Evolutionary conservation across 2,888 invertebrate species (phyloP).

Genomic region (Acronicta alni): DNA sequence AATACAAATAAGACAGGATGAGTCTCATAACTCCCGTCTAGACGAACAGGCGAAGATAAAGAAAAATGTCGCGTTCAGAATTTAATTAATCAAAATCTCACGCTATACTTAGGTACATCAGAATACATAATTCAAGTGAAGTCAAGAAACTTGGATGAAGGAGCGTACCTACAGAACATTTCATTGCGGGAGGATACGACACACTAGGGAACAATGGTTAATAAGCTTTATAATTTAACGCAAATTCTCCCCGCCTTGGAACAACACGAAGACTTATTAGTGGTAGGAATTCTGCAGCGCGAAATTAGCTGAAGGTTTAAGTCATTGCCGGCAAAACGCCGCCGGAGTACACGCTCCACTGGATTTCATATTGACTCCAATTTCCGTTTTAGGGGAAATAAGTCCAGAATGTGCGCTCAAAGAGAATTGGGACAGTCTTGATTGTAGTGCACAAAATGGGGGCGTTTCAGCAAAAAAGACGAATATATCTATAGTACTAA

Average conservation of each 20-base stretch:
- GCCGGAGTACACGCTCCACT: slow-evolving; percentile 33
- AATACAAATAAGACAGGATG: slow-evolving; percentile 42
- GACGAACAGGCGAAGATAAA: slow-evolving; percentile 49
- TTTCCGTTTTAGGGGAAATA: slow-evolving; percentile 9
- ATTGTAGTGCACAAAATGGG: slow-evolving; percentile 10
- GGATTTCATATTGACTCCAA: slow-evolving; percentile 31
- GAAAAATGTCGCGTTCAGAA: slow-evolving; percentile 59
- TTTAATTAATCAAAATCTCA: slow-evolving; percentile 71
- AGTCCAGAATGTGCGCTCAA: neutral
- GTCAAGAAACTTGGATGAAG: slow-evolving; percentile 64
- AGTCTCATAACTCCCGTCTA: slow-evolving; percentile 41
- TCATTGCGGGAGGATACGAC: slow-evolving; percentile 80
- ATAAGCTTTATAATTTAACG: slow-evolving; percentile 87
- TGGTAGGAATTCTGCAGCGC: slow-evolving; percentile 63
- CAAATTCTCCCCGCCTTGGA: slow-evolving; percentile 70
- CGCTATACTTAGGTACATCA: slow-evolving; percentile 53
- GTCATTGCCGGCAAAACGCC: slow-evolving; percentile 44
- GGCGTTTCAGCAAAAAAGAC: slow-evolving; percentile 2
- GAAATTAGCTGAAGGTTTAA: slow-evolving; percentile 69
- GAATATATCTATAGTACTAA: slow-evolving; percentile 25
- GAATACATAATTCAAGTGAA: slow-evolving; percentile 70
- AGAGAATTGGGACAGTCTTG: slow-evolving; percentile 7
- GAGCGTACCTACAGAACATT: slow-evolving; percentile 66
- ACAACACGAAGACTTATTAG: slow-evolving; percentile 77
- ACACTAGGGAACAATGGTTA: slow-evolving; percentile 83